These are phyloP conservation scores for Orthosia gothica DNA, from an alignment of 2,888 invertebrate genomes.

Conservation along the genomic window DNA sequence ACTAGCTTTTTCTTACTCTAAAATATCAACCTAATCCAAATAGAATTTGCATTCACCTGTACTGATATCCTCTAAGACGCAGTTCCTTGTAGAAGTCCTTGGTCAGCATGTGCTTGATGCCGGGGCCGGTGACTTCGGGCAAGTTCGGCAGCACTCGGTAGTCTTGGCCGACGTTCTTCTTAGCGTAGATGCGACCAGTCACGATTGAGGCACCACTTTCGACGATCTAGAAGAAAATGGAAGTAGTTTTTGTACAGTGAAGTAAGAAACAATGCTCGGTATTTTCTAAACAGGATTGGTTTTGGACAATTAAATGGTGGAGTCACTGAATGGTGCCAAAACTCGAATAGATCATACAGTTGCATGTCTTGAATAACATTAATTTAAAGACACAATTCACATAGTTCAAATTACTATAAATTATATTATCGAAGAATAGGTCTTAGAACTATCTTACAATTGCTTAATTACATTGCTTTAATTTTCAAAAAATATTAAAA, in stretches of 20 bases:
- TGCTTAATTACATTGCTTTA: too few relatives aligned
- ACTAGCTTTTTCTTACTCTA: neutral
- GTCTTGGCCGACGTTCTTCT: conserved; percentile 91
- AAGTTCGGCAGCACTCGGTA: conserved; percentile 87
- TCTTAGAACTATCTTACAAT: neutral
- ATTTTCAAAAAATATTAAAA: neutral
- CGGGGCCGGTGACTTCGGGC: conserved; percentile 82
- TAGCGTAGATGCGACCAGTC: conserved; percentile 93
- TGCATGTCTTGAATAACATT: too few relatives aligned
- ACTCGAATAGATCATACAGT: too few relatives aligned
- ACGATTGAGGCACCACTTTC: conserved; percentile 94
- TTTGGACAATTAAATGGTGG: too few relatives aligned
- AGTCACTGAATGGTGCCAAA: neutral
- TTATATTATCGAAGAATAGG: neutral
- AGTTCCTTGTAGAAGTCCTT: conserved; percentile 94
- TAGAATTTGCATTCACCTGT: conserved; percentile 82
- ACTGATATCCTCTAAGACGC: conserved; percentile 94
- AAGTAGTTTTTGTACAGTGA: neutral
- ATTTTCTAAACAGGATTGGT: neutral
- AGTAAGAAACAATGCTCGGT: neutral
- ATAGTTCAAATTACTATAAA: neutral
- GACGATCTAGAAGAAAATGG: conserved; percentile 87
- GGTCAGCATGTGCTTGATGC: conserved; percentile 89
- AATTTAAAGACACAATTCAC: too few relatives aligned
- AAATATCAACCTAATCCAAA: neutral